Percentiles rank a stretch among this genome's conserved stretches.
phyloP scores from a whole-genome alignment of 2,797 vertebrate genomes.

The Alca torda region DNA sequence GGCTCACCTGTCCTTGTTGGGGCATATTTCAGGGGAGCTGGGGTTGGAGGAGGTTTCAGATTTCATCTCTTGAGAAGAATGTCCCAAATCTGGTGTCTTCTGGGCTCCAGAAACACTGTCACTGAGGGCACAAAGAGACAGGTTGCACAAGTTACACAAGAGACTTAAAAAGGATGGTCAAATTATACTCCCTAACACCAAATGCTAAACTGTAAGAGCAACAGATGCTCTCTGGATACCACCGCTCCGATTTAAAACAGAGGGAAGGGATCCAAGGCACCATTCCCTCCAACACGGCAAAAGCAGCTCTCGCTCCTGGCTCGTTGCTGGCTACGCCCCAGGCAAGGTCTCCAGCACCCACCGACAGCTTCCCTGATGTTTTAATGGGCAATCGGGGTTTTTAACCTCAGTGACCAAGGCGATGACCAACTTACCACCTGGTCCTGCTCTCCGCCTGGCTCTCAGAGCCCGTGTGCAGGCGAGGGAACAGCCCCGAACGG shows the following conservation, averaged over 20 bases:
- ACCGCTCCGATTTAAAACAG: background rate
- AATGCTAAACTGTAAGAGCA: background rate
- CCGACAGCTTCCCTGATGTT: background rate
- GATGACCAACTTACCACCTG: conserved; percentile 76
- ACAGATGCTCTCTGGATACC: background rate
- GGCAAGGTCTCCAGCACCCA: background rate
- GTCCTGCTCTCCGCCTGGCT: conserved; percentile 82
- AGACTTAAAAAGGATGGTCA: background rate
- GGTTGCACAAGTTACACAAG: fast-evolving
- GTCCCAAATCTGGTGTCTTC: conserved; percentile 83
- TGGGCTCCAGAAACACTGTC: conserved; percentile 82
- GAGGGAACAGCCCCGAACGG: conserved; percentile 93
- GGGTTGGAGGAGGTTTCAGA: conserved; percentile 95
- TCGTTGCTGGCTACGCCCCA: background rate
- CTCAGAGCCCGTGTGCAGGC: conserved; percentile 89
- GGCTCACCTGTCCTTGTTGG: conserved; percentile 91
- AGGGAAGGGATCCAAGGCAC: background rate
- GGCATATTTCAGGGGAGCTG: conserved; percentile 95
- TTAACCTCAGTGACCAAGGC: background rate
- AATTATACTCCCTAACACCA: background rate
- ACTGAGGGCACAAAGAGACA: conserved; percentile 32
- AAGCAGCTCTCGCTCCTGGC: background rate
- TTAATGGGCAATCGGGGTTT: fast-evolving
- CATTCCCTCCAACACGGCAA: fast-evolving
- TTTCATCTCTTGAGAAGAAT: conserved; percentile 88